Evolutionary conservation across 2,797 vertebrate genomes (phyloP).

Genomic region (Fistularia tabacaria): DNA sequence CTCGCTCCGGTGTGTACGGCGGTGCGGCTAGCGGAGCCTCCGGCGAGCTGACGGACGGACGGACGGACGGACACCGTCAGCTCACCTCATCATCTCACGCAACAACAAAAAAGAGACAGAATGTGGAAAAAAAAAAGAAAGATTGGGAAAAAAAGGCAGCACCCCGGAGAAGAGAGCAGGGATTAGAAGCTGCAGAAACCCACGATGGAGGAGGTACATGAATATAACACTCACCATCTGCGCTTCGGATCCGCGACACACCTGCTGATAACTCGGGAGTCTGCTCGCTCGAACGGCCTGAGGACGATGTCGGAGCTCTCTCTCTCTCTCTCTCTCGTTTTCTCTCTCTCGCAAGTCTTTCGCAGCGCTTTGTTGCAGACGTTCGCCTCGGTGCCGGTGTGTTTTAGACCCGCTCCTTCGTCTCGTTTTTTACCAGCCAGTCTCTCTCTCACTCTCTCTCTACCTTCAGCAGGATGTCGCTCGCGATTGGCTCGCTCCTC

Average conservation of each 20-base stretch:
- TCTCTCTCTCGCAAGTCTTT: background rate
- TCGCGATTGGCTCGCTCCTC: slow-evolving; percentile 63
- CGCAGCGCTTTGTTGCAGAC: slow-evolving; percentile 17
- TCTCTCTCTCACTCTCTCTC: slow-evolving; percentile 5
- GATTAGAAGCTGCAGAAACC: slow-evolving; percentile 44
- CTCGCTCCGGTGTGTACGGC: background rate
- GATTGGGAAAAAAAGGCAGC: slow-evolving; percentile 9
- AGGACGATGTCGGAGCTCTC: slow-evolving; percentile 1
- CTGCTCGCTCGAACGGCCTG: slow-evolving; percentile 17
- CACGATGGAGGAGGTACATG: background rate
- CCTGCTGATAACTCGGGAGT: slow-evolving; percentile 25
- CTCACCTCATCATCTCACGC: slow-evolving; percentile 40
- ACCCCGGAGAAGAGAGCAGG: slow-evolving; percentile 38
- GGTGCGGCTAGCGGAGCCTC: background rate
- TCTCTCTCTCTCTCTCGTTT: background rate
- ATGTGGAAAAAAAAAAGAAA: slow-evolving; percentile 4
- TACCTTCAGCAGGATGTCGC: slow-evolving; percentile 57
- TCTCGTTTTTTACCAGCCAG: slow-evolving; percentile 56
- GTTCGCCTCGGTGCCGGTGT: slow-evolving; percentile 24
- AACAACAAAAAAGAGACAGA: too few species aligned
- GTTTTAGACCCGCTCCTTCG: slow-evolving; percentile 9
- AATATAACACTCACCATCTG: slow-evolving; percentile 75
- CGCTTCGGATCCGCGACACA: slow-evolving; percentile 47
- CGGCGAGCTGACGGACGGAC: slow-evolving; percentile 6
- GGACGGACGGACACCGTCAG: slow-evolving; percentile 43